These are phyloP conservation scores for Misgurnus mizolepis DNA, from an alignment of 2,113 vertebrate genomes.

Conservation along the genomic window DNA sequence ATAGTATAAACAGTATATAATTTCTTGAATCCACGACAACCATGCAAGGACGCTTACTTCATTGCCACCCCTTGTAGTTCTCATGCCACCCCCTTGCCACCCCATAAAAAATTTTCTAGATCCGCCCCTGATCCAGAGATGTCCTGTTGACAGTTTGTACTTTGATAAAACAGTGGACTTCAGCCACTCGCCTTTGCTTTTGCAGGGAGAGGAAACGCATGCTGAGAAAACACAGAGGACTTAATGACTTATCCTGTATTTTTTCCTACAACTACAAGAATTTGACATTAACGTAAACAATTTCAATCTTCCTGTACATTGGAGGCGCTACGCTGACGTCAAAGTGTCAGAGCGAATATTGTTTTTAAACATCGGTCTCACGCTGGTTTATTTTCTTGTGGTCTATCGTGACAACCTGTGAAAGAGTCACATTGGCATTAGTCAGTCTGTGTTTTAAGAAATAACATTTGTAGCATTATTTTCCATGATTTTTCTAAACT, in stretches of 20 bases:
- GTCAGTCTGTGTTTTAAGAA: neutral
- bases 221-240: neutral
- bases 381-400: neutral
- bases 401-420: neutral
- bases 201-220: neutral
- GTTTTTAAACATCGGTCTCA: neutral
- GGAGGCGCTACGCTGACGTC: neutral
- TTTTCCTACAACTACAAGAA: neutral
- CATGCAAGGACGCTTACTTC: no score
- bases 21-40: no score
- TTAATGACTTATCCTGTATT: conserved; percentile 5
- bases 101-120: no score
- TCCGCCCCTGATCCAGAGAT: neutral
- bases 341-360: conserved; percentile 21
- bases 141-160: conserved; percentile 15
- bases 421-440: neutral
- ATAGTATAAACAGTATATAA: no score
- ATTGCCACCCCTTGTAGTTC: no score
- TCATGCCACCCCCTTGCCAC: no score
- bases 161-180: conserved; percentile 29
- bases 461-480: neutral
- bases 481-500: neutral
- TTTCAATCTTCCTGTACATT: neutral
- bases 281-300: conserved; percentile 8
- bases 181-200: conserved; percentile 14